These are phyloP conservation scores for Megaceryle maxima DNA, from an alignment of 2,113 vertebrate species.

Conservation along the genomic window DNA sequence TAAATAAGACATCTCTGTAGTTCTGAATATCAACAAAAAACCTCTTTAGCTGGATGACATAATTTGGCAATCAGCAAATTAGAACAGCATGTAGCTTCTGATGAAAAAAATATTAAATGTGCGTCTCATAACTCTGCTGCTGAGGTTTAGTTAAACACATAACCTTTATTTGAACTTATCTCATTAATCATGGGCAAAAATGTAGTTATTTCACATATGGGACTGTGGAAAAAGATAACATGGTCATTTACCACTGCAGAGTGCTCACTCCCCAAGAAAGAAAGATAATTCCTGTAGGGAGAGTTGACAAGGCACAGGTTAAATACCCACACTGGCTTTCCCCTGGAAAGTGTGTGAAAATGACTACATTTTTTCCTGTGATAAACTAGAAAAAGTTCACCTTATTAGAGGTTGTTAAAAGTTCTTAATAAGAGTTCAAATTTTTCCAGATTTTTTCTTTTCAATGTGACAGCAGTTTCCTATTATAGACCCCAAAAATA, in stretches of 20 bases:
- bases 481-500: background rate
- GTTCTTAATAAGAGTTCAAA: background rate
- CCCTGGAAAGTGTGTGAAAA: background rate
- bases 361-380: fast-evolving
- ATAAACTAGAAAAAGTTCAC: background rate
- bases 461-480: background rate
- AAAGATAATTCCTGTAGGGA: background rate
- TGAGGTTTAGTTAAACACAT: slow-evolving; percentile 51
- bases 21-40: background rate
- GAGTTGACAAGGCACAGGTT: background rate
- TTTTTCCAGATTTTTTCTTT: background rate
- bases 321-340: background rate
- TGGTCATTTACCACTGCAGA: background rate
- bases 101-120: slow-evolving; percentile 47
- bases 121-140: slow-evolving; percentile 35
- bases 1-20: background rate
- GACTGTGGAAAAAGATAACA: background rate
- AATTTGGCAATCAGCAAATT: slow-evolving; percentile 45
- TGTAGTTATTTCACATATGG: slow-evolving; percentile 12
- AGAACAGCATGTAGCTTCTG: slow-evolving; percentile 47
- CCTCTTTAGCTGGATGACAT: slow-evolving; percentile 3
- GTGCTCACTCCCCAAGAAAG: background rate
- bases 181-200: slow-evolving; percentile 53
- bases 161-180: slow-evolving; percentile 69
- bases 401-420: background rate